Percentiles rank a stretch among this genome's conserved stretches.
phyloP scores from a whole-genome alignment of 2,113 vertebrate genomes.

The Myotis lucifugus region DNA sequence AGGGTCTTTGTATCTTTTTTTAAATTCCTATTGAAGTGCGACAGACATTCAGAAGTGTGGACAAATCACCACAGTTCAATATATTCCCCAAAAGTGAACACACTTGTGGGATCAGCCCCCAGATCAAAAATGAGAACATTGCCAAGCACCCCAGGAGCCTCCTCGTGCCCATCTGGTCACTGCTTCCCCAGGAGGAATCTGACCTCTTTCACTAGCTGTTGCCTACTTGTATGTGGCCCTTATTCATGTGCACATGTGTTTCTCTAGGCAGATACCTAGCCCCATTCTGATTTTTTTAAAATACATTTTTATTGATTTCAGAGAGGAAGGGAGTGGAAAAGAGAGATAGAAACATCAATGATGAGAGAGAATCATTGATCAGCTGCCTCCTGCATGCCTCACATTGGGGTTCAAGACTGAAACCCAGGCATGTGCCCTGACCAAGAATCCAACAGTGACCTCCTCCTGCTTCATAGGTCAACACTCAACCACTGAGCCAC shows the following conservation, averaged over 20 bases:
- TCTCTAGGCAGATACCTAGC: not conserved
- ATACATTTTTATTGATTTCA: not conserved
- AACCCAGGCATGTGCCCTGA: no score
- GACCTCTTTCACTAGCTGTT: not conserved
- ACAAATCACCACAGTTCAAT: not conserved
- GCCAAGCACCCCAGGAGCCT: not conserved
- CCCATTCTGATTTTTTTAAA: not conserved
- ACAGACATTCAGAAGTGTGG: not conserved
- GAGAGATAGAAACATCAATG: not conserved
- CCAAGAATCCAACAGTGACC: no score
- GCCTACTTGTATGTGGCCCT: not conserved
- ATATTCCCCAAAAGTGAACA: not conserved
- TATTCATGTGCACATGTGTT: not conserved
- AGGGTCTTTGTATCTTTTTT: not conserved
- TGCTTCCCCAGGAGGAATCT: not conserved
- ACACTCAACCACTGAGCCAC: no score
- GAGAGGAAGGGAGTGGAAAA: not conserved
- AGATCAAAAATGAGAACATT: not conserved
- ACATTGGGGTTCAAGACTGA: no score
- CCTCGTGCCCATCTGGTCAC: no score
- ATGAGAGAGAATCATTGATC: not conserved
- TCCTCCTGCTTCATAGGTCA: no score
- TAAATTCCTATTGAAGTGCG: not conserved
- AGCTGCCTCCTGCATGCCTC: no score
- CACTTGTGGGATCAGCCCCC: not conserved